phyloP scores from a whole-genome alignment of 2,797 vertebrate genomes.

The Dryobates pubescens region DNA sequence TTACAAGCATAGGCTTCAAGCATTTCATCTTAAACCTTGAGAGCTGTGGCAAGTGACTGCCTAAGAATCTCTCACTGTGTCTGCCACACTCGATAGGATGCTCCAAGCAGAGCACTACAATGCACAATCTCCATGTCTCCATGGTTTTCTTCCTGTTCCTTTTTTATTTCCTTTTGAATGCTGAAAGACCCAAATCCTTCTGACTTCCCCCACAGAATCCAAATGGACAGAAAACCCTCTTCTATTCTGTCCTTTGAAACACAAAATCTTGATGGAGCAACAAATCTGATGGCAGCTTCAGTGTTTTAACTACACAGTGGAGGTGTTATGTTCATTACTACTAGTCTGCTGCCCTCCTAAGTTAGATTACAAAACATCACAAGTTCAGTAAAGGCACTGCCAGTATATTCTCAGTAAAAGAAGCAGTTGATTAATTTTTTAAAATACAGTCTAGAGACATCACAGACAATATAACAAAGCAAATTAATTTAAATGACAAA shows the following conservation, averaged over 20 bases:
- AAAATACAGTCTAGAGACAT: not conserved
- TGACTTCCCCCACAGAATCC: not conserved
- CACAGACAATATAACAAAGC: not conserved
- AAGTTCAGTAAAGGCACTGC: not conserved
- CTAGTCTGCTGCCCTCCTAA: not conserved
- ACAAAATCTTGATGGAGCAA: not conserved
- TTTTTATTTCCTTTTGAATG: not conserved
- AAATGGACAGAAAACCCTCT: not conserved
- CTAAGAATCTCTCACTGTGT: not conserved
- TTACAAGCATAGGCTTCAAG: not conserved
- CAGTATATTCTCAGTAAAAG: not conserved
- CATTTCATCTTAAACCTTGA: not conserved
- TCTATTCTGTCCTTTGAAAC: not conserved
- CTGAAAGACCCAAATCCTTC: not conserved
- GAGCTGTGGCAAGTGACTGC: not conserved
- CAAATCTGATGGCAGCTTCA: not conserved
- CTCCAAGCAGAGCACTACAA: not conserved
- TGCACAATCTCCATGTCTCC: not conserved
- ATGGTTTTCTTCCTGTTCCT: not conserved
- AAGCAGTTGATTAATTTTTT: not conserved
- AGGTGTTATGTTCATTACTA: not conserved
- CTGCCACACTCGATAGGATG: not conserved
- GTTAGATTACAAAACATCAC: not conserved
- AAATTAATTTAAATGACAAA: conserved; percentile 3
- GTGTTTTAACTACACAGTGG: not conserved